A percentile compares a stretch with the other conserved stretches of the same genome.
Conservation (phyloP, 2,113 vertebrate species). For the Podiceps cristatus region DNA sequence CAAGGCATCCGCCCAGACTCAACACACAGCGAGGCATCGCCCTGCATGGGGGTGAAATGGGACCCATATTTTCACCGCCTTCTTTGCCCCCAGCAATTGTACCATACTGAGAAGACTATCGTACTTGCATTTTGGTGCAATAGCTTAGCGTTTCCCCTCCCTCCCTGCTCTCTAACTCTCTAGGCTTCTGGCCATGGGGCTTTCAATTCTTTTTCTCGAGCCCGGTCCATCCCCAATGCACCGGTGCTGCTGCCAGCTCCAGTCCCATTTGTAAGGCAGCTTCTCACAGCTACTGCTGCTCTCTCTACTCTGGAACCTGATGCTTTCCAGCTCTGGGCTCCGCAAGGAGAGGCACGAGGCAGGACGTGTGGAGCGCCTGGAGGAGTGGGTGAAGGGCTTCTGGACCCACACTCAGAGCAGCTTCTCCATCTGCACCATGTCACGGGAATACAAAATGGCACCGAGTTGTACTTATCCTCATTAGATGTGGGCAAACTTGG, state of each 20-base stretch:
- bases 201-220: not conserved
- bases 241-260: not conserved
- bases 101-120: not conserved
- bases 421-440: not conserved
- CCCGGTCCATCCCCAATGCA: not conserved
- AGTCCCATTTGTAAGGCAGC: not conserved
- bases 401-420: not conserved
- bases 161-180: not conserved
- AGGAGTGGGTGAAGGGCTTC: not conserved
- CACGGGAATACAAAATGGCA: conserved; percentile 41
- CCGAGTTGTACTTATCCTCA: not conserved
- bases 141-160: not conserved
- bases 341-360: not conserved
- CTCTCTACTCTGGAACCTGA: not conserved
- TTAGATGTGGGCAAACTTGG: conserved; percentile 64
- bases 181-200: not conserved
- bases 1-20: not conserved
- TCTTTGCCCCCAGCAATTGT: not conserved
- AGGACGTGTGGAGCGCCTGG: not conserved
- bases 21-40: not conserved
- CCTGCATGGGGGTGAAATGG: not conserved
- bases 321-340: not conserved
- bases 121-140: not conserved
- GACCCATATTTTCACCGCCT: not conserved
- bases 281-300: not conserved